Conservation (phyloP, 2,797 vertebrate species). For the Silurus lanzhouensis region DNA sequence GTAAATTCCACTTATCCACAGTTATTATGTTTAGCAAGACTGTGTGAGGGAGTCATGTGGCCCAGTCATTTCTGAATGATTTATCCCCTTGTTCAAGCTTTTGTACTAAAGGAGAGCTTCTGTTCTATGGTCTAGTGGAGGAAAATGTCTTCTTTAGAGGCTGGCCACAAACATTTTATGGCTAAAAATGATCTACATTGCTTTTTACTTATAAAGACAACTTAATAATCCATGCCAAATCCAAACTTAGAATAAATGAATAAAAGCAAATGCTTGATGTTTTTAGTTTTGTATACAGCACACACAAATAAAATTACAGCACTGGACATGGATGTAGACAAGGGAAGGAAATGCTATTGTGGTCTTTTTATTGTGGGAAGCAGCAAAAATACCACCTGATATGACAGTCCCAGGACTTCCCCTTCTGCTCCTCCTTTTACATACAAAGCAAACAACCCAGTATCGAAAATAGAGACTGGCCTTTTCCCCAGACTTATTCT, state of each 20-base stretch:
- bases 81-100: background rate
- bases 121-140: background rate
- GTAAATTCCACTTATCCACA: conserved; percentile 58
- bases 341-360: conserved; percentile 71
- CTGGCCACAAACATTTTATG: conserved; percentile 37
- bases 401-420: conserved; percentile 59
- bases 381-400: conserved; percentile 63
- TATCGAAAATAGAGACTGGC: conserved; percentile 65
- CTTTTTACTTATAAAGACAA: conserved; percentile 49
- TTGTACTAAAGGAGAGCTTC: background rate
- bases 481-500: conserved; percentile 49
- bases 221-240: conserved; percentile 38
- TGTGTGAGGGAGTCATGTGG: conserved; percentile 22
- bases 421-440: conserved; percentile 51
- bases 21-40: conserved; percentile 54
- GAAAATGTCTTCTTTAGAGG: conserved; percentile 4
- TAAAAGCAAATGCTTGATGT: conserved; percentile 8
- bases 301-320: background rate
- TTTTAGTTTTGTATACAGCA: conserved; percentile 35
- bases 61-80: conserved; percentile 12
- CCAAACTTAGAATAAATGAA: conserved; percentile 22
- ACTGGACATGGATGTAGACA: conserved; percentile 50
- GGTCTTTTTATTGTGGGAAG: conserved; percentile 60
- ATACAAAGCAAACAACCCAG: conserved; percentile 67
- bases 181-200: conserved; percentile 53